Evolutionary conservation across 2,797 vertebrate genomes (phyloP).

Genomic region (Gymnodraco acuticeps): DNA sequence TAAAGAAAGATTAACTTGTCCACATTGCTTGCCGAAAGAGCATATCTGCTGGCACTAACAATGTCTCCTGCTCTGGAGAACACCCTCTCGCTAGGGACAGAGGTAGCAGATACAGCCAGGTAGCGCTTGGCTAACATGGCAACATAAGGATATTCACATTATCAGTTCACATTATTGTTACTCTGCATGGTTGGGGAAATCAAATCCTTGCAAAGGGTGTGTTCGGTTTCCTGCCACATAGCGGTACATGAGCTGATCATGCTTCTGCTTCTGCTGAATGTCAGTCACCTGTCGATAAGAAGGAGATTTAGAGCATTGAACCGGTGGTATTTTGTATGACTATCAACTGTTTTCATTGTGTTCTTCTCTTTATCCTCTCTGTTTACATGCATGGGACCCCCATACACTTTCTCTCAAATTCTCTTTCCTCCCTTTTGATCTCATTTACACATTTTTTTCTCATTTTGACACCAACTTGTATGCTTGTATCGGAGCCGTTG

Average conservation of each 20-base stretch:
- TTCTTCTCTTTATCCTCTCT: not conserved
- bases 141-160: too few relatives aligned
- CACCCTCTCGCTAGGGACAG: too few relatives aligned
- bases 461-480: slow-evolving; percentile 7
- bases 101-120: too few relatives aligned
- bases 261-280: slow-evolving; percentile 24
- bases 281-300: not conserved
- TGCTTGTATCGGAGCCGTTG: slow-evolving; percentile 26
- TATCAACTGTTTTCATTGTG: not conserved
- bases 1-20: too few relatives aligned
- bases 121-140: too few relatives aligned
- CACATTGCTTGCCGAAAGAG: too few relatives aligned
- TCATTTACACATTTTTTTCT: slow-evolving; percentile 1
- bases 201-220: not conserved
- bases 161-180: slow-evolving; percentile 37
- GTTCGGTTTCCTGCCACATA: slow-evolving; percentile 10
- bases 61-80: too few relatives aligned
- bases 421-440: not conserved
- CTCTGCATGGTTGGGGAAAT: slow-evolving; percentile 17
- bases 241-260: slow-evolving; percentile 15
- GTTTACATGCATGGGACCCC: slow-evolving; percentile 9
- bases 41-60: too few relatives aligned
- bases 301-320: not conserved
- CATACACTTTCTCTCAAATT: not conserved
- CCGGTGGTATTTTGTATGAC: not conserved